phyloP scores from a whole-genome alignment of 2,113 vertebrate species.

The Ellobius talpinus region DNA sequence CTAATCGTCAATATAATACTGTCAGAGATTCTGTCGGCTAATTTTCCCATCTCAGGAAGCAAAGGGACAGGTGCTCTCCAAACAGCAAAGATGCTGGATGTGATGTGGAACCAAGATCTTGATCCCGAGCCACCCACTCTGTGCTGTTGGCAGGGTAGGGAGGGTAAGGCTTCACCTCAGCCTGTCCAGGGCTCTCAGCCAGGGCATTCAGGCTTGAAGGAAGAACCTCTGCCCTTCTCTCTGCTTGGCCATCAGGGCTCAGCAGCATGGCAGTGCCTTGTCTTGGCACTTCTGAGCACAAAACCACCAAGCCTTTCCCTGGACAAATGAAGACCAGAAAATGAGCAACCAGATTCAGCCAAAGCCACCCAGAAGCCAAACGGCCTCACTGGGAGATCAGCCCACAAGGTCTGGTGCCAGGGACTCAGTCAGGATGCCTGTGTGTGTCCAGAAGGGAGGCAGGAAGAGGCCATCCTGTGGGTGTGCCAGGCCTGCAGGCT shows the following conservation, averaged over 20 bases:
- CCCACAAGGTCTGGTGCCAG: slow-evolving; percentile 12
- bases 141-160: fast-evolving
- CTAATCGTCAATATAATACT: not conserved
- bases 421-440: not conserved
- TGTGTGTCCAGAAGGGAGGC: not conserved
- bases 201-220: not conserved
- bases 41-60: not conserved
- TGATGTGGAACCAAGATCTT: fast-evolving
- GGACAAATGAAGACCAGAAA: not conserved
- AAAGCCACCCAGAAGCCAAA: not conserved
- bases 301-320: not conserved
- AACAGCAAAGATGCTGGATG: not conserved
- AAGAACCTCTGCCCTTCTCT: not conserved
- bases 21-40: not conserved
- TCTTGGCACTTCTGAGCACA: not conserved
- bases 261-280: not conserved
- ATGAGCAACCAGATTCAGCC: not conserved
- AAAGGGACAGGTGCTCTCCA: fast-evolving
- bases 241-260: not conserved
- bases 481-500: not conserved
- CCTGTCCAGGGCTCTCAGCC: not conserved
- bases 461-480: not conserved
- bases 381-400: not conserved
- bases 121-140: not conserved
- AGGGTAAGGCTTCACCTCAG: not conserved